These are phyloP conservation scores for Azemiops feae DNA, from an alignment of 2,113 vertebrate genomes.

Conservation along the genomic window DNA sequence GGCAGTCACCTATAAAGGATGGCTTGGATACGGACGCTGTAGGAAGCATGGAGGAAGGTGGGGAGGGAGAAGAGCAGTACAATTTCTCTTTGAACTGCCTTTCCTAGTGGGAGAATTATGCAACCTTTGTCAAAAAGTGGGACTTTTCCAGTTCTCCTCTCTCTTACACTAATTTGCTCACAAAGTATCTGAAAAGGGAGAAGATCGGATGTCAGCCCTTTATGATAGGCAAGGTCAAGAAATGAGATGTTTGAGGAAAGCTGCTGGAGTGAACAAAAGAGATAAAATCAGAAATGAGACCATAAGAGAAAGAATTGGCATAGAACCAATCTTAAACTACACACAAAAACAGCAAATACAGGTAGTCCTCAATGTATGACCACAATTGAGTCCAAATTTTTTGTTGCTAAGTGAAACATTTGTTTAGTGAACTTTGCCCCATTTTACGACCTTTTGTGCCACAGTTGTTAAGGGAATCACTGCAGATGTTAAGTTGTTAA, in stretches of 20 bases:
- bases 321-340: neutral
- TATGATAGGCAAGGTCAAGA: neutral
- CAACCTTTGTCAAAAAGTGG: conserved; percentile 59
- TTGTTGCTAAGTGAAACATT: neutral
- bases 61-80: conserved; percentile 52
- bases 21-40: conserved; percentile 55
- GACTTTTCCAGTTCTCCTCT: conserved; percentile 54
- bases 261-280: neutral
- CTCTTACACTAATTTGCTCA: neutral
- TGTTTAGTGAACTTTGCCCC: neutral
- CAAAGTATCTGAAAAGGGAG: neutral
- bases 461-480: neutral
- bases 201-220: neutral
- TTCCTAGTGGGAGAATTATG: conserved; percentile 69
- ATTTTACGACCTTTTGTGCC: neutral
- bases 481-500: neutral
- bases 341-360: neutral
- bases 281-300: neutral
- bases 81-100: conserved; percentile 67
- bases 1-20: conserved; percentile 71
- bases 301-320: neutral
- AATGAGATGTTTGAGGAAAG: neutral
- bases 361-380: neutral
- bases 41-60: conserved; percentile 60
- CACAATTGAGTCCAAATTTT: neutral